Evolutionary conservation across 2,888 invertebrate genomes (phyloP), one percentile per base, ranked within the genome.

Genomic region (Laothoe populi): DNA sequence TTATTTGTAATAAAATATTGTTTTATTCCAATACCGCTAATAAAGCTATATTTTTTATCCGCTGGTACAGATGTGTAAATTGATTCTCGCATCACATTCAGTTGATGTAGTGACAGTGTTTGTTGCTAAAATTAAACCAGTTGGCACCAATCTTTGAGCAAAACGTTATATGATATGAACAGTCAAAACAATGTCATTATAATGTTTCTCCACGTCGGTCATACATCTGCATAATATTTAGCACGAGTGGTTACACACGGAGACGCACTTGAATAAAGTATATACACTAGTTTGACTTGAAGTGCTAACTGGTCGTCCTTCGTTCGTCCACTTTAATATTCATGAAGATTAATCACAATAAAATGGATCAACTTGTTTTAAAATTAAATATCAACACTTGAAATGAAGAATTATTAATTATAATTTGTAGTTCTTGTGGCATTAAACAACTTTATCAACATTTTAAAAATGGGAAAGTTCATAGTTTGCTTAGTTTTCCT

Each of bases 91-190:
- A 31, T 57, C 26, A 31, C 24, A 13, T 26, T 48, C 24, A 16
- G 10, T 53, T 53, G 31, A 53, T 53, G 53, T 58, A 58, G 35
- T 44, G 40, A 40, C 48, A 46, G 38, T 35, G 49, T 59, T 57
- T 46, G 26, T 48, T n/a, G 24, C 44, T 62, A 57, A 62, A 58
- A 46, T 62, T 58, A 38, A 40, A 81, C 74, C 74, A 73, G 79
- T 77, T 86, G 87, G 82, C 87, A 88, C 81, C 78, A 80, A 87
- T 84, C 79, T 74, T 78, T 68, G 68, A 71, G 75, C 74, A 82
- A 79, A 74, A 71, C 68, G 77, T 71, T 80, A 82, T 85, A 78
- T 82, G 81, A 84, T 81, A 80, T 69, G 75, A 71, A 76, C 77
- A 75, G 82, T 84, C 83, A 77, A 73, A 74, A 73, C 74, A 76